Percentiles rank a stretch among this genome's conserved stretches.
Evolutionary conservation across 2,888 invertebrate species (phyloP).

Genomic region (Carterocephalus palaemon): DNA sequence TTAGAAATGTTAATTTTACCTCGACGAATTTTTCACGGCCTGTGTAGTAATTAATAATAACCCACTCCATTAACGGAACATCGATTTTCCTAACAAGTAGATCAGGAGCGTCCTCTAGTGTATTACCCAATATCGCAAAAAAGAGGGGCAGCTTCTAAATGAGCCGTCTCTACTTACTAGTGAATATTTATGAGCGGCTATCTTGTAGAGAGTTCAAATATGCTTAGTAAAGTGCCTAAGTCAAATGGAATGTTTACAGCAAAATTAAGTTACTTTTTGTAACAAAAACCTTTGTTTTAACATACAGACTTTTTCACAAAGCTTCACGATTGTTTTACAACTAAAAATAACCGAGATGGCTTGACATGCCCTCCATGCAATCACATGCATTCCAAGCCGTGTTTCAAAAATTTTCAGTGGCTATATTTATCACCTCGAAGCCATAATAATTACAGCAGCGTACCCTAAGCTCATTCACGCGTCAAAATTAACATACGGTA

Average conservation of each 20-base stretch:
- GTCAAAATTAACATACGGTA: constrained; percentile 58
- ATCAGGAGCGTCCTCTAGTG: constrained; percentile 69
- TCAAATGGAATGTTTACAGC: too few species aligned
- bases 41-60: constrained; percentile 72
- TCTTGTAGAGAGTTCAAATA: constrained; percentile 53
- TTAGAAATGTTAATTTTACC: too few species aligned
- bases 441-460: neutral
- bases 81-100: constrained; percentile 63
- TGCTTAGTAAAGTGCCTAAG: constrained; percentile 45
- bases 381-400: too few species aligned
- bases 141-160: constrained; percentile 71
- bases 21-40: too few species aligned
- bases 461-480: constrained; percentile 14
- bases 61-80: constrained; percentile 64
- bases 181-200: constrained; percentile 75
- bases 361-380: too few species aligned
- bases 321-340: too few species aligned
- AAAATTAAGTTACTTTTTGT: too few species aligned
- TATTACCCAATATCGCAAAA: constrained; percentile 74
- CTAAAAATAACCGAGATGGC: too few species aligned
- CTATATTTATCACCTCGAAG: neutral
- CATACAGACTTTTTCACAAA: too few species aligned
- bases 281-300: too few species aligned
- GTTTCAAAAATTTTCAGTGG: neutral
- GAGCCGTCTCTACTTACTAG: constrained; percentile 70